These are phyloP conservation scores for Rhinella marina DNA, from an alignment of 2,797 vertebrate species.

Conservation along the genomic window DNA sequence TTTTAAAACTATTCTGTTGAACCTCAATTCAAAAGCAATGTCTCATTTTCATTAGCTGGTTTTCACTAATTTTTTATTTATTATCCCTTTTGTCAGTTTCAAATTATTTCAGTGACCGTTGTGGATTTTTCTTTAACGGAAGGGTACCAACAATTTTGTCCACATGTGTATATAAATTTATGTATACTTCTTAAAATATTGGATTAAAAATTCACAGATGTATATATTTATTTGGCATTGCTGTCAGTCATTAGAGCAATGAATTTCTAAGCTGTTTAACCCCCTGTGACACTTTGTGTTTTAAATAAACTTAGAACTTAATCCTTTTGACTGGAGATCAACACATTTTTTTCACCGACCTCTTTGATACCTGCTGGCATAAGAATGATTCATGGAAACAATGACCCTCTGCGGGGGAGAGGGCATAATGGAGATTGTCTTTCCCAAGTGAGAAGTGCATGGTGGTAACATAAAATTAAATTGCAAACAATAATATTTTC, in stretches of 20 bases:
- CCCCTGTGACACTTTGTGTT: slow-evolving; percentile 9
- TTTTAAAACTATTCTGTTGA: no score
- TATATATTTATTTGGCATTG: not conserved
- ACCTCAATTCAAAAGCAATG: no score
- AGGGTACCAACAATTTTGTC: no score
- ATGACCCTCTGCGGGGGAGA: slow-evolving; percentile 12
- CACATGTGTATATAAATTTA: no score
- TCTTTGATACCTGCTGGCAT: slow-evolving; percentile 23
- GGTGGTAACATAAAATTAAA: slow-evolving; percentile 27
- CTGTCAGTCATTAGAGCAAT: slow-evolving; percentile 31
- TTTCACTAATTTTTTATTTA: no score
- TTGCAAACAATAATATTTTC: slow-evolving; percentile 35
- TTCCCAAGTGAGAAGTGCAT: slow-evolving; percentile 30
- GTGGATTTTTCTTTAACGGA: no score
- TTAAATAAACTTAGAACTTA: slow-evolving; percentile 40
- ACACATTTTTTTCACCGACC: slow-evolving; percentile 30
- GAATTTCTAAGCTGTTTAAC: slow-evolving; percentile 47
- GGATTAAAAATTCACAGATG: not conserved
- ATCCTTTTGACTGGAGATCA: slow-evolving; percentile 15
- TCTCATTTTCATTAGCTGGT: no score
- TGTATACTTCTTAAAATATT: not conserved
- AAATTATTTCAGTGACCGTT: no score
- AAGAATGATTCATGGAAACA: slow-evolving; percentile 39
- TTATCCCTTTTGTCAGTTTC: no score
- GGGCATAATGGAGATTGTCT: slow-evolving; percentile 26